Conservation (phyloP, 2,888 invertebrate genomes). For the Heteromyza rotundicornis region DNA sequence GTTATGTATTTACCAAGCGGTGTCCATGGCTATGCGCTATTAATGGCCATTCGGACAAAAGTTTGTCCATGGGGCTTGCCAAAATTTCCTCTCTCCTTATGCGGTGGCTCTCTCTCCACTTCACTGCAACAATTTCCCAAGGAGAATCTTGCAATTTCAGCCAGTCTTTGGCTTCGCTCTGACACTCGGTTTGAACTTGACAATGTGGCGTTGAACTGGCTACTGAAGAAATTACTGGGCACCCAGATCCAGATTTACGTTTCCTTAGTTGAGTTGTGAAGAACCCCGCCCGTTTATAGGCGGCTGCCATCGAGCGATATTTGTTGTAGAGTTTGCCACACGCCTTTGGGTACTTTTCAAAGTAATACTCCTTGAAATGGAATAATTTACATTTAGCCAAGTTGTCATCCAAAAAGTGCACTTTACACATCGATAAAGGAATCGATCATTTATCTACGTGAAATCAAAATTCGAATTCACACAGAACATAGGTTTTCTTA, state of each 20-base stretch:
- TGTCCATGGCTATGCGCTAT: constrained; percentile 13
- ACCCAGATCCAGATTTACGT: not conserved
- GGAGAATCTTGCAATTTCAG: constrained; percentile 16
- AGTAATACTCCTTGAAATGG: constrained; percentile 11
- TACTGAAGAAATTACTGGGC: not conserved
- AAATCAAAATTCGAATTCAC: too few relatives aligned
- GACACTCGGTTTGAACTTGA: not conserved
- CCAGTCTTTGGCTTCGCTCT: constrained; percentile 17
- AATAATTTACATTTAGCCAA: too few relatives aligned
- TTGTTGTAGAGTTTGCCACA: constrained; percentile 16
- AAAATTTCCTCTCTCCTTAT: constrained; percentile 12
- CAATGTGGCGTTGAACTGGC: not conserved
- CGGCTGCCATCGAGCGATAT: constrained; percentile 10
- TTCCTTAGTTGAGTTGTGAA: not conserved
- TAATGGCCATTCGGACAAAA: constrained; percentile 19
- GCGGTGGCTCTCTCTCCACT: constrained; percentile 10
- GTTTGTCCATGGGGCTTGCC: not conserved
- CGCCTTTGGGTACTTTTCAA: not conserved
- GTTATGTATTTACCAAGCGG: constrained; percentile 2
- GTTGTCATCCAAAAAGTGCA: too few relatives aligned
- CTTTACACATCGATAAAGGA: too few relatives aligned
- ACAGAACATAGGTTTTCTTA: too few relatives aligned
- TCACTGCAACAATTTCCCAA: constrained; percentile 18
- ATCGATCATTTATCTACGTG: too few relatives aligned
- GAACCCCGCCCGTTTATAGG: constrained; percentile 9